Base-by-base conservation (phyloP, 2,888 invertebrate species). In the Pasiphila rectangulata region DNA sequence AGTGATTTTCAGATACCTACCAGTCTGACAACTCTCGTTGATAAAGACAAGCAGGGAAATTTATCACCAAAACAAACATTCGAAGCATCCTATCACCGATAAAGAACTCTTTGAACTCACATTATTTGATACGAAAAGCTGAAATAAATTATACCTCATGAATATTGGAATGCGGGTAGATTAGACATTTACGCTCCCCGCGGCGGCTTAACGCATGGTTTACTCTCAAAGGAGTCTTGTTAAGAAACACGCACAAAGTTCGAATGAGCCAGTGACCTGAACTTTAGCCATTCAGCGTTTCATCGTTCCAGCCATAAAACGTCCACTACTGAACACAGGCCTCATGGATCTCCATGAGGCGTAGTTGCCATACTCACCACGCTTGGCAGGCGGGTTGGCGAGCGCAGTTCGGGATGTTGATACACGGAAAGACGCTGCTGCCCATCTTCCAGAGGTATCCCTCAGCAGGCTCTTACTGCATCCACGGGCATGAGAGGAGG, bases 181-280 rank as follows among this genome's bases (percentile, higher is more conserved):
- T 55, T 40, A 56, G 47, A 59, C 64, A 68, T 67, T 73, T 65
- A 61, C 69, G 68, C 72, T 72, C 70, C 67, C 70, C 67, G 54
- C 56, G 61, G 62, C 50, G 63, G 16, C 37, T 47, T 79, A 69
- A 76, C 75, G 75, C 75, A 67, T 70, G 75, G 67, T 55, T 71
- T 67, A 64, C 43, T 67, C 59, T 71, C 66, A 76, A 79, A 73
- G 67, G 67, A 66, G 52, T 56, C 25, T 59, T 65, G 59, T 70
- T 69, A 68, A 69, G 63, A 56, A 74, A 68, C 67, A 74, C 72
- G 73, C 67, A 69, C 55, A 59, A 53, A 36, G 61, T 63, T 60
- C 60, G 55, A 66, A 57, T 68, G 61, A 75, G 69, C 67, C 59
- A 67, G 59, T 78, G 71, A 71, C 73, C 74, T 69, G 50, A 36